Evolutionary conservation across 2,113 vertebrate genomes (phyloP).

Genomic region (Ictalurus furcatus): DNA sequence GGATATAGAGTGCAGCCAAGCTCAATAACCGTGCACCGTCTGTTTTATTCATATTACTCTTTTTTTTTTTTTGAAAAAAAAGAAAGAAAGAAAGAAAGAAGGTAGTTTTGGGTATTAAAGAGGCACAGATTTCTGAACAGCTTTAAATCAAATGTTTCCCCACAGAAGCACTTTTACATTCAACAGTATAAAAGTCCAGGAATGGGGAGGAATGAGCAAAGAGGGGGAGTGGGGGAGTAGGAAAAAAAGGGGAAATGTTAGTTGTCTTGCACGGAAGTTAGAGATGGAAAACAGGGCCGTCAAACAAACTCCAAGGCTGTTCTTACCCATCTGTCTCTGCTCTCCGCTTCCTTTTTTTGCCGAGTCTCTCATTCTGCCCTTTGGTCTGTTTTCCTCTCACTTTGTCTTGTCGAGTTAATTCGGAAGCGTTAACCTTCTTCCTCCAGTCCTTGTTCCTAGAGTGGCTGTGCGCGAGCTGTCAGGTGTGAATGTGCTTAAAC

Average conservation of each 20-base stretch:
- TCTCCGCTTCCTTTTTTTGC: conserved; percentile 66
- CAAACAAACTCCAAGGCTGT: conserved; percentile 6
- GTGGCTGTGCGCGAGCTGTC: conserved; percentile 28
- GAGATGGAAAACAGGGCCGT: background rate
- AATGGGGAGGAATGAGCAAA: background rate
- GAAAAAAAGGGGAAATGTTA: background rate
- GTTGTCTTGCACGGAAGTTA: background rate
- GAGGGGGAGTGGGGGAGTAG: background rate
- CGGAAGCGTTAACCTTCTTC: conserved; percentile 19
- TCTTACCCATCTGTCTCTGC: conserved; percentile 69
- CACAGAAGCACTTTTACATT: background rate
- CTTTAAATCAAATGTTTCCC: background rate
- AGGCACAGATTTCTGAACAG: background rate
- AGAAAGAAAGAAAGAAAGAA: background rate
- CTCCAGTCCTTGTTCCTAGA: conserved; percentile 24
- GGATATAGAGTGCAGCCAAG: background rate
- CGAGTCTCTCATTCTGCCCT: conserved; percentile 73
- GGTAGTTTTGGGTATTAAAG: background rate
- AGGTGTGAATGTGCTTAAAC: conserved; percentile 55
- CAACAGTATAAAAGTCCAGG: background rate
- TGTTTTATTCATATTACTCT: background rate
- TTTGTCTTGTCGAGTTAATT: conserved; percentile 24
- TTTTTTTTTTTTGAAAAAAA: too few species aligned
- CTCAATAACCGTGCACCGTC: background rate
- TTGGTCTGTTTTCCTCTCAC: conserved; percentile 19